Conservation (phyloP, 1,140 invertebrate genomes). For the Neodiprion lecontei region DNA sequence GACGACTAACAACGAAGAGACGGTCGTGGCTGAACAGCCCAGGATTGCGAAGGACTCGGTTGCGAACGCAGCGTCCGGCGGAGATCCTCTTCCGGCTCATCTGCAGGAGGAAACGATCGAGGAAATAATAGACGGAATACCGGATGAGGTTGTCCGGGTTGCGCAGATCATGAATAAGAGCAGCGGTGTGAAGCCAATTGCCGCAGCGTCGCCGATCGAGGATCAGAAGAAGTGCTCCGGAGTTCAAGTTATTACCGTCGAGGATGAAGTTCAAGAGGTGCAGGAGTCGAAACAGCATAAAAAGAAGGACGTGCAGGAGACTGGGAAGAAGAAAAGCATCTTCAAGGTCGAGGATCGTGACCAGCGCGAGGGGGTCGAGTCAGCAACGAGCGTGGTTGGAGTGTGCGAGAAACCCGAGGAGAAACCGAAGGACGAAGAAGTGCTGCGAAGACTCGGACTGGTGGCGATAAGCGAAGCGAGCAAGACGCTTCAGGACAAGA, state of each 20-base stretch:
- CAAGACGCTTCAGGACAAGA: neutral
- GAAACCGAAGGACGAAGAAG: constrained; percentile 47
- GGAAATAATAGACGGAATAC: constrained; percentile 51
- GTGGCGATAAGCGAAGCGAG: constrained; percentile 37
- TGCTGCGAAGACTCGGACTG: constrained; percentile 46
- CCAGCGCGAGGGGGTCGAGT: neutral
- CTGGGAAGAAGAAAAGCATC: neutral
- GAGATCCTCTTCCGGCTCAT: neutral
- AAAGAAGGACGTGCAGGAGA: neutral
- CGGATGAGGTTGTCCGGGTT: constrained; percentile 46
- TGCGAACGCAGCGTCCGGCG: too few relatives aligned
- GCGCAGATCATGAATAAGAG: constrained; percentile 23
- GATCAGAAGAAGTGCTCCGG: neutral
- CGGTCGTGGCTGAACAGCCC: too few relatives aligned
- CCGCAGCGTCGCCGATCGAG: constrained; percentile 12
- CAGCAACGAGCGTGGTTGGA: neutral
- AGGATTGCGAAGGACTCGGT: too few relatives aligned
- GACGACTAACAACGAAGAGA: too few relatives aligned
- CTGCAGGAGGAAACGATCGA: constrained; percentile 42
- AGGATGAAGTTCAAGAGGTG: constrained; percentile 21
- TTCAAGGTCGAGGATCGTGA: neutral
- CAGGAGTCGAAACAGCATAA: constrained; percentile 3
- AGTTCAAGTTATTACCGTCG: neutral
- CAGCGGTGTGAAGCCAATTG: neutral
- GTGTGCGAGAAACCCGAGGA: neutral